Base-by-base conservation (phyloP, 2,888 invertebrate genomes). In the Polia nebulosa region DNA sequence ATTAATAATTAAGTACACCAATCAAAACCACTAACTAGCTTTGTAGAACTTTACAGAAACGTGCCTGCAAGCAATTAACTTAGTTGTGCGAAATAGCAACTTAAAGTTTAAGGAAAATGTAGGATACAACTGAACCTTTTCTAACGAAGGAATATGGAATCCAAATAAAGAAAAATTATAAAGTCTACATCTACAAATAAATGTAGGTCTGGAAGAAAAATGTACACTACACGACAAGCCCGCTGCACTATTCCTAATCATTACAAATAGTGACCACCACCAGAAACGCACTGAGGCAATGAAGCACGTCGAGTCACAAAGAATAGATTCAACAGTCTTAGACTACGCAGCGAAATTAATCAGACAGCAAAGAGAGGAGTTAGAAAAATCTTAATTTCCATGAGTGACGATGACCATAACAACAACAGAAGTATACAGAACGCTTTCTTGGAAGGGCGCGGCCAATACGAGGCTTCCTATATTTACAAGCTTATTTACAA, bases 401-500 rank as follows among this genome's bases (percentile, higher is more conserved):
- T n/a, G n/a, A n/a, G n/a, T n/a, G n/a, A n/a, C n/a, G n/a, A n/a
- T n/a, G n/a, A n/a, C n/a, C n/a, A n/a, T n/a, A n/a, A n/a, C n/a
- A n/a, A n/a, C n/a, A n/a, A n/a, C n/a, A n/a, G n/a, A n/a, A n/a
- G n/a, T n/a, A n/a, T n/a, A n/a, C n/a, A n/a, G n/a, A n/a, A n/a
- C n/a, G n/a, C n/a, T n/a, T n/a, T n/a, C n/a, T n/a, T n/a, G n/a
- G n/a, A n/a, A n/a, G n/a, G n/a, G n/a, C n/a, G n/a, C n/a, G 49
- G 11, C 27, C 64, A 58, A 47, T 72, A 72, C 75, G 45, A 36
- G 55, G 32, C 4, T 9, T 55, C 81, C 81, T 90, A 78, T 88
- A 81, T 87, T 85, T 84, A 60, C 80, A 81, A 78, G 74, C 80
- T 66, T 77, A 82, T 78, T 82, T 85, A 84, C 84, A 83, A 87